Conservation (phyloP, 2,797 vertebrate genomes). For the Tapirus indicus region DNA sequence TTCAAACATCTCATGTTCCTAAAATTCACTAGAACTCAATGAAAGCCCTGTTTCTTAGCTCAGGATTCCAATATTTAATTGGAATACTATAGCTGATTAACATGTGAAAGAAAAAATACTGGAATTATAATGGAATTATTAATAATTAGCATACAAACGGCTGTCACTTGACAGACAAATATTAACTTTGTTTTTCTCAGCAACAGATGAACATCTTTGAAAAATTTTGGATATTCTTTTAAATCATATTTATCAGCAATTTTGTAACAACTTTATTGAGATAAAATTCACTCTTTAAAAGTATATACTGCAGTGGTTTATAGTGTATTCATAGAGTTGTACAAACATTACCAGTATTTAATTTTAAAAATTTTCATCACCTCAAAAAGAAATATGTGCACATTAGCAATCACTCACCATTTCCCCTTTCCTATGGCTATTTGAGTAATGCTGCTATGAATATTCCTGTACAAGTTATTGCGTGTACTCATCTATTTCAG, state of each 20-base stretch:
- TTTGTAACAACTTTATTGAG: background rate
- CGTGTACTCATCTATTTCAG: background rate
- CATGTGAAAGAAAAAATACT: conserved; percentile 11
- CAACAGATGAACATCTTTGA: background rate
- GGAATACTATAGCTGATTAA: background rate
- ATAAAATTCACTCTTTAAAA: background rate
- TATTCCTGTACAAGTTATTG: background rate
- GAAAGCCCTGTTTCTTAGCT: background rate
- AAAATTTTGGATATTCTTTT: background rate
- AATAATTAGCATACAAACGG: background rate
- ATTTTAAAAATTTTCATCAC: background rate
- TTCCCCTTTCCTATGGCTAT: background rate
- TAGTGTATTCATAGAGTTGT: background rate
- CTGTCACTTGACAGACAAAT: background rate
- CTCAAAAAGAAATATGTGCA: background rate
- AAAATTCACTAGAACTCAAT: background rate
- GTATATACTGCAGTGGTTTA: background rate
- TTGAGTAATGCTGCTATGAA: background rate
- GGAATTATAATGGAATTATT: conserved; percentile 1
- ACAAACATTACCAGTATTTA: background rate
- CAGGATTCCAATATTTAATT: conserved; percentile 53
- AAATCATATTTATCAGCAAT: conserved; percentile 9
- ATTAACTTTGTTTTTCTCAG: background rate
- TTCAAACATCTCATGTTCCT: background rate
- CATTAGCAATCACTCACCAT: background rate